Conservation (phyloP, 1,140 invertebrate genomes). For the Drosophila tani region DNA sequence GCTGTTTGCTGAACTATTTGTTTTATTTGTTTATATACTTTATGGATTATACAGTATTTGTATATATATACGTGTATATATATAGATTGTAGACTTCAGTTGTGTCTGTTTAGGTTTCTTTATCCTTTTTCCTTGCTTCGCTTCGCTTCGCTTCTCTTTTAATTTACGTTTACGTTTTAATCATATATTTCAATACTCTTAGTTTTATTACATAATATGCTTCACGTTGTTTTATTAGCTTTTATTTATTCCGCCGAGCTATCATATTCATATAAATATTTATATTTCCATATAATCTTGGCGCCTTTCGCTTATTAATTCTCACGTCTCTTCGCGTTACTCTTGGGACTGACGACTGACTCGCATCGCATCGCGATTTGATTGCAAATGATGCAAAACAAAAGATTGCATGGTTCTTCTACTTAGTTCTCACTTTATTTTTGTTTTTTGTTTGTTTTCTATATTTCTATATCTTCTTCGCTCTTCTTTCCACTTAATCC, state of each 20-base stretch:
- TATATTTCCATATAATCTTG: conserved; percentile 30
- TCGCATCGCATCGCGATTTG: conserved; percentile 20
- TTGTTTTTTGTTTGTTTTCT: conserved; percentile 27
- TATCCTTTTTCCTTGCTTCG: conserved; percentile 23
- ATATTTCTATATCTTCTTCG: conserved; percentile 31
- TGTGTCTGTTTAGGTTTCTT: conserved; percentile 35
- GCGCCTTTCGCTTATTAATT: neutral
- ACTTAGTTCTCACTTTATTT: conserved; percentile 13
- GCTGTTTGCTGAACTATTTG: conserved; percentile 66
- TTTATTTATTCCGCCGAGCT: too few species aligned
- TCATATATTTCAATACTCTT: conserved; percentile 74
- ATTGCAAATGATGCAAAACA: conserved; percentile 36
- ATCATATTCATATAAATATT: conserved; percentile 2
- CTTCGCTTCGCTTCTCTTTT: conserved; percentile 23
- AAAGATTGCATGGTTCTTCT: conserved; percentile 40
- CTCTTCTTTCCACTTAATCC: conserved; percentile 37
- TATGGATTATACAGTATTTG: conserved; percentile 64
- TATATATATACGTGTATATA: conserved; percentile 31
- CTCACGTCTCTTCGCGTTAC: conserved; percentile 10
- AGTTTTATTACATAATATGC: conserved; percentile 74
- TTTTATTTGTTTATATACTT: conserved; percentile 66
- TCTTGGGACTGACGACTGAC: conserved; percentile 18
- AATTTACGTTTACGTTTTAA: conserved; percentile 41
- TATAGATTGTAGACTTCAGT: conserved; percentile 59
- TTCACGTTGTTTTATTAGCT: conserved; percentile 40